Base-by-base conservation (phyloP, 1,140 invertebrate species). In the Limonius californicus region DNA sequence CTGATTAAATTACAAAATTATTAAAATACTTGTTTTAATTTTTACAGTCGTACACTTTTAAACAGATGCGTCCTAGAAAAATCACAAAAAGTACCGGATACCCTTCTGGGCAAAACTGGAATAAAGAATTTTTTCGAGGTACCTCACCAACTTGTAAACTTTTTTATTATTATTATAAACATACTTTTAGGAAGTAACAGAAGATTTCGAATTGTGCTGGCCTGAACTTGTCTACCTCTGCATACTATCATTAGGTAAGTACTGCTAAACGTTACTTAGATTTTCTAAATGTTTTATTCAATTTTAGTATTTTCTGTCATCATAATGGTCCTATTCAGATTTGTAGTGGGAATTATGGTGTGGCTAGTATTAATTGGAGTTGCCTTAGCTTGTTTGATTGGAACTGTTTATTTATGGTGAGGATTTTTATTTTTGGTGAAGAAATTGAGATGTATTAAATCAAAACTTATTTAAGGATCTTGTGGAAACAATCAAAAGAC, bases 391-490 rank as follows among this genome's bases (percentile, higher is more conserved):
- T 83, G 83, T 43, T 74, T 87, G 21, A 81, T 75, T 63, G 82
- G 80, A 59, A 84, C 89, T 19, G 78, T 80, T 21, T 84, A 83
- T 64, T 76, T 91, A 30, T 92, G 90, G 90, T 87, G 11, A 2
- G 11, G 4, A 6, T 32, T 32, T 11, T 6, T 6, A 32, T 6
- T 32, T 6, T 32, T 32, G 27, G 4, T 32, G 11, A 32, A n/a
- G n/a, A n/a, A n/a, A n/a, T n/a, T n/a, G n/a, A n/a, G n/a, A n/a
- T n/a, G n/a, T n/a, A 32, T 32, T 32, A 81, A 81, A 76, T 73
- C n/a, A n/a, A 55, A 18, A 54, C 15, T 6, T 54, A n/a, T 54
- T 54, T 6, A 3, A 72, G 70, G 70, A 65, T 67, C 15, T 30
- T 69, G n/a, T 70, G 64, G 59, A 57, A 56, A 16, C 30, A 70